Percentiles rank a stretch among this genome's conserved stretches.
phyloP scores from a whole-genome alignment of 2,113 vertebrate genomes.

The Ameiurus melas region DNA sequence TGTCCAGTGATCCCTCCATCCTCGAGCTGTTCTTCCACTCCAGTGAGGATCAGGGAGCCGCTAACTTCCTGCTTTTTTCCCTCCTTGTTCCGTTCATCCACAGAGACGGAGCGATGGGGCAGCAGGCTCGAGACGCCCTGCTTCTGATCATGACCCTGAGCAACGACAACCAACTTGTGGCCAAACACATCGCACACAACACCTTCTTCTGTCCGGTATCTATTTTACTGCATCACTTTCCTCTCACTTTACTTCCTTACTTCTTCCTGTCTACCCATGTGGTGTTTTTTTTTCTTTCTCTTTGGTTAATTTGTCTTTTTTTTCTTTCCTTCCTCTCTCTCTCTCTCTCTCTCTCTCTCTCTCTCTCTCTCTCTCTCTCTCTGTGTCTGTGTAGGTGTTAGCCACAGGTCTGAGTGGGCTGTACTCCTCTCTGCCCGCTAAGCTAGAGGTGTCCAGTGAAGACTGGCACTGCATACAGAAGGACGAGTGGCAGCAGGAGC shows the following conservation, averaged over 20 bases:
- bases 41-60: conserved; percentile 95
- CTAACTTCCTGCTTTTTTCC: conserved; percentile 98
- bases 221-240: conserved; percentile 24
- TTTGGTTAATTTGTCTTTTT: background rate
- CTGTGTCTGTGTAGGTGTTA: conserved; percentile 84
- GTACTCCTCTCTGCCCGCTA: conserved; percentile 92
- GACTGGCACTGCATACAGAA: conserved; percentile 92
- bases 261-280: background rate
- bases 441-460: conserved; percentile 85
- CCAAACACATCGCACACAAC: conserved; percentile 87
- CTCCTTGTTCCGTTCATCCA: conserved; percentile 96
- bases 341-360: background rate
- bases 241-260: background rate
- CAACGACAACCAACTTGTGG: conserved; percentile 87
- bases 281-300: background rate
- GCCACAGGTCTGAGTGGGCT: conserved; percentile 95
- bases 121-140: conserved; percentile 91
- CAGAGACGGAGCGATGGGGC: conserved; percentile 89
- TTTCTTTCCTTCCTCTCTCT: too few relatives aligned
- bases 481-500: conserved; percentile 89
- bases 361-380: background rate
- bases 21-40: conserved; percentile 97
- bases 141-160: conserved; percentile 97
- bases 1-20: conserved; percentile 91
- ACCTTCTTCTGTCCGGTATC: conserved; percentile 97